Base-by-base conservation (phyloP, 2,888 invertebrate species). In the Xanthia togata region DNA sequence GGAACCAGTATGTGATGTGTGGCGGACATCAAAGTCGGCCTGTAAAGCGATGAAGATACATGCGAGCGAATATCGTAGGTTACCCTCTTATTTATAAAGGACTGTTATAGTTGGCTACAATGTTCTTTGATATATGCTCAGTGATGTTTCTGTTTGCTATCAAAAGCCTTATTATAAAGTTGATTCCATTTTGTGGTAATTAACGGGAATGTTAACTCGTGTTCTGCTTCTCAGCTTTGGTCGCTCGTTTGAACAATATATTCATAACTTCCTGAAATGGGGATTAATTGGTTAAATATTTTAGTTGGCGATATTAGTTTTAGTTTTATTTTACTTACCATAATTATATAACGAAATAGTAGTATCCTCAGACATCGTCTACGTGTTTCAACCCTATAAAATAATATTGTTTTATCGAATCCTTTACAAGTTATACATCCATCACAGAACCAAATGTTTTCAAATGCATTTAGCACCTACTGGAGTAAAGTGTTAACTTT, bases 1-100 rank as follows among this genome's bases (percentile, higher is more conserved):
- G 53, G 20, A 83, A 85, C 85, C 71, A 65, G 83, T 85, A 70
- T 77, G 53, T 72, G 82, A 85, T 81, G 65, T 62, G 76, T 81
- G 65, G 62, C 23, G 62, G 74, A 74, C 62, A 82, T 83, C 83
- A 85, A 83, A 85, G 85, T 85, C 77, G 70, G 69, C 12, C 60
- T 69, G 71, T 53, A 59, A 57, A 69, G 53, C 71, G 65, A 82
- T 77, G 82, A 77, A 77, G 73, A 70, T 77, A 77, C 60, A 84
- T 76, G 53, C 26, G 41, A 70, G 53, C n/a, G 26, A 67, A 73
- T 60, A 73, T 73, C 55, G 59, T 72, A 65, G 69, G 85, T 74
- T 63, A 69, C 44, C 53, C 63, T 55, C 67, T 68, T 73, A 68
- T 76, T 62, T 76, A 76, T 69, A 70, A 31, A 77, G 53, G 55